Base-by-base conservation (phyloP, 1,140 invertebrate species). In the Drosophila pandora region DNA sequence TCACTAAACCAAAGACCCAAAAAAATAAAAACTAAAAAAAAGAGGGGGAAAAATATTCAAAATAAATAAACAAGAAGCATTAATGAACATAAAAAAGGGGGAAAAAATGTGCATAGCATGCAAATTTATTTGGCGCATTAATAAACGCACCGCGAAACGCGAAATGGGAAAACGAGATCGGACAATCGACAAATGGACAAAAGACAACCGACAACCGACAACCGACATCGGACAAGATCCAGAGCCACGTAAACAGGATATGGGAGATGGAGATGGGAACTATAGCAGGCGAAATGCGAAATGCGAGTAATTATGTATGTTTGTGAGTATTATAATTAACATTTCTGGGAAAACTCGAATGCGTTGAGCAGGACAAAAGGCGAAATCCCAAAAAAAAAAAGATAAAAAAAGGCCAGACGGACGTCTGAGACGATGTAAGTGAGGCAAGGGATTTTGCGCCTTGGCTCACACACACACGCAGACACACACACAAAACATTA, bases 271-370 rank as follows among this genome's bases (percentile, higher is more conserved):
- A 13, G 45, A 68, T 68, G 64, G 65, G 65, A 69, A 56, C 63
- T 69, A 49, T 69, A 56, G 13, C 52, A 34, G 48, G 64, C 37
- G 32, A 47, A 62, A 57, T 49, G 67, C 71, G 80, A 82, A 78
- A 82, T 79, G 79, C 75, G 79, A 88, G 83, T 87, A 88, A 88
- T 79, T 87, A 87, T 87, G 83, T 88, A 76, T 69, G 82, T 78
- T 65, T 87, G 76, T 81, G 61, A 81, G 82, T 87, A 88, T 87
- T 87, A 87, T 87, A 87, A 87, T 87, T 87, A 87, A 87, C 83
- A 87, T 83, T 87, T 87, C 83, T 87, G 83, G 83, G 83, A 87
- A 87, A 87, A 87, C 77, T 87, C 82, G 82, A 88, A 87, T 82
- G 82, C 70, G 84, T 88, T 75, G 83, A 80, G 82, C 82, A 87